phyloP scores from a whole-genome alignment of 2,888 invertebrate genomes.

The Macroteleia sp. region DNA sequence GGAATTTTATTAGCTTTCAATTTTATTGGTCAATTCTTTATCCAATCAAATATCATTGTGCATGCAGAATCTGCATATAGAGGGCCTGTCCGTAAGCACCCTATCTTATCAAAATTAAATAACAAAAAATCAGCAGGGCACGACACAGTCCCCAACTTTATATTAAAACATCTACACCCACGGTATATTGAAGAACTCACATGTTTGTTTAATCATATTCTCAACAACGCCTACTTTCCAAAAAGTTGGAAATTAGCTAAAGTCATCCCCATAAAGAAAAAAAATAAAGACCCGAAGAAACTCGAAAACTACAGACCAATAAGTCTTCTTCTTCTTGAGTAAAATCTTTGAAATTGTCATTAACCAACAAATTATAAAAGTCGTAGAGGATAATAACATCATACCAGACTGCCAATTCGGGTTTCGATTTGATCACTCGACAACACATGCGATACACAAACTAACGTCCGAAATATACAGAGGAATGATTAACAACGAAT shows the following conservation, averaged over 20 bases:
- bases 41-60: too few relatives aligned
- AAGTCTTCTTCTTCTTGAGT: constrained; percentile 47
- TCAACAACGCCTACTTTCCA: constrained; percentile 53
- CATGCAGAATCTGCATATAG: too few relatives aligned
- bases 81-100: too few relatives aligned
- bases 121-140: constrained; percentile 39
- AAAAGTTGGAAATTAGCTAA: constrained; percentile 53
- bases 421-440: constrained; percentile 52
- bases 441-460: constrained; percentile 53
- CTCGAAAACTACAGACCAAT: constrained; percentile 59
- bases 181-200: not conserved
- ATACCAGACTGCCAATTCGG: constrained; percentile 60
- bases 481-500: not conserved
- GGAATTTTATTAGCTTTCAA: too few relatives aligned
- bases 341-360: constrained; percentile 27
- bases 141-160: constrained; percentile 35
- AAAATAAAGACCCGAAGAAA: constrained; percentile 5
- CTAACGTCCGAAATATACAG: constrained; percentile 11
- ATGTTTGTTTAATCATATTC: constrained; percentile 57
- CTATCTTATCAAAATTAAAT: constrained; percentile 10
- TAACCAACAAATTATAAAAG: constrained; percentile 10
- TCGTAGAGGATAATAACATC: constrained; percentile 34
- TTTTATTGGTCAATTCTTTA: too few relatives aligned
- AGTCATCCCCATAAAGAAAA: constrained; percentile 42
- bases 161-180: constrained; percentile 34